phyloP scores from a whole-genome alignment of 2,797 vertebrate genomes.

The Australoheros facetus region DNA sequence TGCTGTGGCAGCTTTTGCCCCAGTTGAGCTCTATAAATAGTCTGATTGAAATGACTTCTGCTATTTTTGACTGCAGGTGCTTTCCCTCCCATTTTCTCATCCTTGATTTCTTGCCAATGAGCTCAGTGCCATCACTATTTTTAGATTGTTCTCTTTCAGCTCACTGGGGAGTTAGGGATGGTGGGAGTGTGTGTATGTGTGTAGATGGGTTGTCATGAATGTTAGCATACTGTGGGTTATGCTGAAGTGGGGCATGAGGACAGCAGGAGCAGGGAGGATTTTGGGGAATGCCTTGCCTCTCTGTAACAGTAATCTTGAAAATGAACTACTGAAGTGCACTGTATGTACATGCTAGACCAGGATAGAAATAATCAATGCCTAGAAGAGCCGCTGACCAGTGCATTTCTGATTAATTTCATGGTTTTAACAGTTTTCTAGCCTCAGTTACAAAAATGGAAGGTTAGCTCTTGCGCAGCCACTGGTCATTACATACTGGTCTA shows the following conservation, averaged over 20 bases:
- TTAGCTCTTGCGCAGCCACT: not conserved
- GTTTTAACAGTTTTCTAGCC: not conserved
- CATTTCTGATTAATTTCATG: slow-evolving; percentile 17
- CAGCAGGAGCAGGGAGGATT: slow-evolving; percentile 37
- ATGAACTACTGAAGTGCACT: slow-evolving; percentile 11
- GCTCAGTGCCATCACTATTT: slow-evolving; percentile 65
- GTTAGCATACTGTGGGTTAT: slow-evolving; percentile 34
- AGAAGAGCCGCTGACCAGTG: slow-evolving; percentile 13
- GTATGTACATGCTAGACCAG: slow-evolving; percentile 19
- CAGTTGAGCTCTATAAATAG: slow-evolving; percentile 68
- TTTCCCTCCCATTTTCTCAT: slow-evolving; percentile 55
- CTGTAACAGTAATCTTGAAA: slow-evolving; percentile 43
- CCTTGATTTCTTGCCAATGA: slow-evolving; percentile 56
- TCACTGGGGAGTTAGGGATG: slow-evolving; percentile 36
- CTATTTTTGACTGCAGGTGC: slow-evolving; percentile 74
- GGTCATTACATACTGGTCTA: slow-evolving; percentile 6
- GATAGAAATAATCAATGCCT: slow-evolving; percentile 2
- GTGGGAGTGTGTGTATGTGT: slow-evolving; percentile 5
- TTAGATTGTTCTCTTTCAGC: slow-evolving; percentile 74
- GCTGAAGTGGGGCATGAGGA: slow-evolving; percentile 59
- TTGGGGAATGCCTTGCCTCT: slow-evolving; percentile 37
- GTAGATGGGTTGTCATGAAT: slow-evolving; percentile 48
- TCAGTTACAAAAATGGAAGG: not conserved
- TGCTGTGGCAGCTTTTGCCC: slow-evolving; percentile 45
- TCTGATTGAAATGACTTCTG: slow-evolving; percentile 45